These are phyloP conservation scores for Quadriops clusia DNA, from an alignment of 2,888 invertebrate species.

Conservation along the genomic window DNA sequence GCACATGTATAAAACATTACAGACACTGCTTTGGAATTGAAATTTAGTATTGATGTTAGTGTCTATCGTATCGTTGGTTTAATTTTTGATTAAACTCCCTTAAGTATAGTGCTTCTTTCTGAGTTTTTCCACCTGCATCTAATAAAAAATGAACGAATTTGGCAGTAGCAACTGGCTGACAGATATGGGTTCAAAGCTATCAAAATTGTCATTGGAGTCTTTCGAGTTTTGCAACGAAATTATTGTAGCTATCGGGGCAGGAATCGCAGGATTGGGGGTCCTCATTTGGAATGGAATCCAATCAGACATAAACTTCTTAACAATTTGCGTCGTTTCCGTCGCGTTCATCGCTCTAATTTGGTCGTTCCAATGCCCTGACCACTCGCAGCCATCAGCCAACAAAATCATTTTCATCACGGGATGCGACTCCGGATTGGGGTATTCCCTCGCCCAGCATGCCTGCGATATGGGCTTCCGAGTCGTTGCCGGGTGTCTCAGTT, in stretches of 20 bases:
- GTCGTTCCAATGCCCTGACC: constrained; percentile 20
- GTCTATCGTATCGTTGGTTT: no score
- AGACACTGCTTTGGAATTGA: no score
- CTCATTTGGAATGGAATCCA: constrained; percentile 27
- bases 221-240: constrained; percentile 33
- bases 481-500: constrained; percentile 60
- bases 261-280: constrained; percentile 28
- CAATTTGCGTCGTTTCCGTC: constrained; percentile 23
- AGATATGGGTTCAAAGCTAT: constrained; percentile 16
- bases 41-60: no score
- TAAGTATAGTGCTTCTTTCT: no score
- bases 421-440: constrained; percentile 79
- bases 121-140: no score
- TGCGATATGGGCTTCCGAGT: constrained; percentile 57
- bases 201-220: constrained; percentile 12
- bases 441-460: constrained; percentile 52
- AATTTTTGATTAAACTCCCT: no score
- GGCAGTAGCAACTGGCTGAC: background rate
- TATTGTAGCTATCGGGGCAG: constrained; percentile 29
- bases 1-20: no score
- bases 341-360: constrained; percentile 27
- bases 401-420: constrained; percentile 63
- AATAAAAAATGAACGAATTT: background rate
- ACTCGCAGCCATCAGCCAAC: constrained; percentile 20
- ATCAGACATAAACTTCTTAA: constrained; percentile 24